A percentile compares a stretch with the other conserved stretches of the same genome.
Evolutionary conservation across 2,797 vertebrate genomes (phyloP).

Genomic region (Pampus argenteus): DNA sequence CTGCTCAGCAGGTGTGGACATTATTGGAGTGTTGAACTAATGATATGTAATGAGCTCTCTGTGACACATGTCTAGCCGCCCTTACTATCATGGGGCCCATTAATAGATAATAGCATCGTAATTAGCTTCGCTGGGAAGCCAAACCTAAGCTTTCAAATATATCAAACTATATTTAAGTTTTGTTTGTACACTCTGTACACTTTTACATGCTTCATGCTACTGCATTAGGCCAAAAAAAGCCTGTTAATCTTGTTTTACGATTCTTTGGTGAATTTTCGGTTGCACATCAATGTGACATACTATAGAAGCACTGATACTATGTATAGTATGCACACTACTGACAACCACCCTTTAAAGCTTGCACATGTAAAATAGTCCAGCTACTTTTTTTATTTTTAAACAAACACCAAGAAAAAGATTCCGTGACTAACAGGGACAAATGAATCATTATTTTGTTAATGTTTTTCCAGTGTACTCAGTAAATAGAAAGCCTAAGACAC

Average conservation of each 20-base stretch:
- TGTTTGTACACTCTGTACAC: constrained; percentile 40
- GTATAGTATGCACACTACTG: constrained; percentile 13
- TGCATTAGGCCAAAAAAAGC: constrained; percentile 13
- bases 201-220: constrained; percentile 36
- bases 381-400: constrained; percentile 48
- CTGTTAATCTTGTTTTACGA: constrained; percentile 36
- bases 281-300: constrained; percentile 7
- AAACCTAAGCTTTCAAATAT: constrained; percentile 71
- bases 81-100: constrained; percentile 79
- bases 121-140: constrained; percentile 82
- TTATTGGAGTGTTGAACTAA: constrained; percentile 87
- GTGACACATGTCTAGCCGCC: constrained; percentile 84
- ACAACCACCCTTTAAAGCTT: constrained; percentile 28
- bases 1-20: constrained; percentile 83
- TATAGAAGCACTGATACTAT: background rate
- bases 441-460: constrained; percentile 72
- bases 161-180: constrained; percentile 71
- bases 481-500: constrained; percentile 78
- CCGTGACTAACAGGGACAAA: constrained; percentile 54
- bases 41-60: constrained; percentile 87
- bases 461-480: constrained; percentile 68
- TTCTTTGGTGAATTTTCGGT: constrained; percentile 35
- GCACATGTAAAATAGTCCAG: constrained; percentile 35
- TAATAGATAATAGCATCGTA: constrained; percentile 79
- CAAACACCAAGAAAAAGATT: constrained; percentile 54